These are phyloP conservation scores for Acromyrmex heyeri DNA, from an alignment of 1,140 invertebrate genomes.

Conservation along the genomic window DNA sequence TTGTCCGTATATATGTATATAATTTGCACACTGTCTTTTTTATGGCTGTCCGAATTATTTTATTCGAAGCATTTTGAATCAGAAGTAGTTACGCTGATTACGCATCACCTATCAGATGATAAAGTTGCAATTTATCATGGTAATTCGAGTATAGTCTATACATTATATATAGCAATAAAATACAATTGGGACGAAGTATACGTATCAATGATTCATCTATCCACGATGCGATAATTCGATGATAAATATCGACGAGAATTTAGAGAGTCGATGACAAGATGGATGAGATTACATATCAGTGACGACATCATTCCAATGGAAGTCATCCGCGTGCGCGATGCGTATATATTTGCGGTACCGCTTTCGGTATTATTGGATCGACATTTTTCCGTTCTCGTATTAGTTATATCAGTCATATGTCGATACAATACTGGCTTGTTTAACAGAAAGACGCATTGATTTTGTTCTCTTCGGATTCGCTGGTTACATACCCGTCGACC, in stretches of 20 bases:
- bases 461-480: background rate
- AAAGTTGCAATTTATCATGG: slow-evolving; percentile 2
- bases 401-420: slow-evolving; percentile 11
- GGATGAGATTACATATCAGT: slow-evolving; percentile 61
- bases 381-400: slow-evolving; percentile 42
- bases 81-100: background rate
- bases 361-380: slow-evolving; percentile 50
- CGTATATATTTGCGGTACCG: slow-evolving; percentile 62
- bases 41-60: background rate
- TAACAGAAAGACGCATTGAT: slow-evolving; percentile 22
- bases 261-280: slow-evolving; percentile 68
- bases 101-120: background rate
- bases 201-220: background rate
- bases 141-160: background rate
- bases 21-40: background rate
- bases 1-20: background rate
- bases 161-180: background rate
- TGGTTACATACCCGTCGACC: background rate
- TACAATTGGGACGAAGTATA: background rate
- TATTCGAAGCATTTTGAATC: background rate
- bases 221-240: slow-evolving; percentile 16
- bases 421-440: slow-evolving; percentile 44
- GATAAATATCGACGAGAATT: slow-evolving; percentile 59
- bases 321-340: slow-evolving; percentile 21
- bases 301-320: slow-evolving; percentile 62